Percentiles rank a stretch among this genome's conserved stretches.
Conservation (phyloP, 2,797 vertebrate genomes). For the Leontopithecus rosalia region DNA sequence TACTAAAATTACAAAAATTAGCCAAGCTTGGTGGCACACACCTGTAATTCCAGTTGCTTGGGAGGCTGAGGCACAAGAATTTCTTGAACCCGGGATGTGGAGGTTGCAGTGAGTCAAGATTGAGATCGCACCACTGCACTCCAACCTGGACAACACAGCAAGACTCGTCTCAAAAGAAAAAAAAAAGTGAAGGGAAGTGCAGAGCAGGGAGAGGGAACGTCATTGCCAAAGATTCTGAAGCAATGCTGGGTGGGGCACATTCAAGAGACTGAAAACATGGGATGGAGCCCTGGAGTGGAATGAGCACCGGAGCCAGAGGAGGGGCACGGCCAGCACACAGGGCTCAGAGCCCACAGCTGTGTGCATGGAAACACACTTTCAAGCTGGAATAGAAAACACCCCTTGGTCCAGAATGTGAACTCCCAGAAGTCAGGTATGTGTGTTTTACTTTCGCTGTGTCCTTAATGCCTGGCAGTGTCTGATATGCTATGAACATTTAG, state of each 20-base stretch:
- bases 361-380: rapidly evolving
- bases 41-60: no score
- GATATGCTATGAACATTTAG: background rate
- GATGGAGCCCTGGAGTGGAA: background rate
- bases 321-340: background rate
- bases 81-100: background rate
- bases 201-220: background rate
- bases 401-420: background rate
- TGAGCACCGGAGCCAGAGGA: no score
- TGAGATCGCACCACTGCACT: background rate
- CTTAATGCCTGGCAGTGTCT: background rate
- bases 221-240: background rate
- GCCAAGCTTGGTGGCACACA: background rate
- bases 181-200: background rate
- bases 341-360: background rate
- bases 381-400: background rate
- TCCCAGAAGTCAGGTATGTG: rapidly evolving
- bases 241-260: background rate
- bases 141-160: background rate
- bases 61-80: background rate
- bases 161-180: background rate
- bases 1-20: background rate
- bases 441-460: rapidly evolving
- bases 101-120: background rate
- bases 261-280: background rate